Evolutionary conservation across 1,140 invertebrate genomes (phyloP), one percentile per base, ranked within the genome.

Genomic region (Heterodera carotae): DNA sequence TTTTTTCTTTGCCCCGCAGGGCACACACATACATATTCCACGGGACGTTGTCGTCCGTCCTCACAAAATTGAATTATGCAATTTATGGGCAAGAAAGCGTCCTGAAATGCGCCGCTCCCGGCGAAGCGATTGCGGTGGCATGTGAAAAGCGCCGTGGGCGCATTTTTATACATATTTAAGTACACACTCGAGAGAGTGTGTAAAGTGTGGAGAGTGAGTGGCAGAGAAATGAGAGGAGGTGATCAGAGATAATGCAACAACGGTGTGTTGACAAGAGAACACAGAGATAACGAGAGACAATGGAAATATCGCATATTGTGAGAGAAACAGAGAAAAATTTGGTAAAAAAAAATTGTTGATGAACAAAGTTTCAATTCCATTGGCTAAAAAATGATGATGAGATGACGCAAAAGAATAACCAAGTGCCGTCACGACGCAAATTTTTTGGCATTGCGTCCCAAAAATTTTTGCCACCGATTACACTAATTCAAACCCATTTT

Each of bases 1-100:
- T 56, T 22, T 15, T 4, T 56, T 43, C 6, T 43, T 43, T 0
- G 6, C 39, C 39, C 15, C 48, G 48, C 15, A 22, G 48, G 48
- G 48, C 48, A 56, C 39, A 43, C n/a, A n/a, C n/a, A n/a, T n/a
- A n/a, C n/a, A n/a, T 8, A 43, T 53, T n/a, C 59, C 6, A 12
- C 43, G 59, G 36, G 48, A 25, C 56, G 34, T 27, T 66, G 43
- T 66, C 43, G n/a, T 43, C 25, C 48, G 22, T 56, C 48, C 48
- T 56, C 27, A n/a, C n/a, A 59, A 75, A 69, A 66, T 74, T 22
- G 53, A 75, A 62, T 73, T 77, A 74, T 27, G 36, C 59, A 62
- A 66, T 77, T 77, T 76, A 77, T 5, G 18, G 48, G 15, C 48
- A 22, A 43, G 12, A n/a, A 12, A 43, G 2, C 39, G 39, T 43